Evolutionary conservation across 2,797 vertebrate genomes (phyloP).

Genomic region (Pantherophis alleghaniensis): DNA sequence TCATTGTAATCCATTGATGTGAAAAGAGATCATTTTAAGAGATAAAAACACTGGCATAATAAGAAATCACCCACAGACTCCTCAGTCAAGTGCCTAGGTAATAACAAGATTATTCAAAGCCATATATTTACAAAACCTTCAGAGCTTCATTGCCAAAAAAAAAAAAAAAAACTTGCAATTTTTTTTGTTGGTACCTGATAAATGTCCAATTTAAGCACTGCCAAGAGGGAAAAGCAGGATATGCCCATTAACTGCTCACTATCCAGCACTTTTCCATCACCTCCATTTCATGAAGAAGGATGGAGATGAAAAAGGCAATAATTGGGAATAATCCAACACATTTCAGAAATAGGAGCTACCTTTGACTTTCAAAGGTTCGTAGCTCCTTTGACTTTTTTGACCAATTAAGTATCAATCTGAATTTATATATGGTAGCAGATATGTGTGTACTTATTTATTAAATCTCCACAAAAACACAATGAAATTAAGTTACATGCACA

Average conservation of each 20-base stretch:
- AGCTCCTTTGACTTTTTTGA: not conserved
- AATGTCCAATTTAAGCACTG: not conserved
- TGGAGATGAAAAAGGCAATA: not conserved
- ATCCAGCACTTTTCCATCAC: not conserved
- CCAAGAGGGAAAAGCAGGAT: not conserved
- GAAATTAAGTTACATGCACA: not conserved
- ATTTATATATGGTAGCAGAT: not conserved
- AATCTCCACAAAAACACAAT: not conserved
- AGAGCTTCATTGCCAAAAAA: not conserved
- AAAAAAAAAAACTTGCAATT: not conserved
- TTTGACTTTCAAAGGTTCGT: not conserved
- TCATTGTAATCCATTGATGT: slow-evolving; percentile 56
- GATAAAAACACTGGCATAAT: slow-evolving; percentile 13
- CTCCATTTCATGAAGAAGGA: not conserved
- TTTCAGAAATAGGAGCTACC: not conserved
- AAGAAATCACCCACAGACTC: slow-evolving; percentile 16
- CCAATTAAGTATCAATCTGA: not conserved
- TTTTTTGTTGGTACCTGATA: not conserved
- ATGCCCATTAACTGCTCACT: not conserved
- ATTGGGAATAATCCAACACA: not conserved
- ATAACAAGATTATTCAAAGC: not conserved
- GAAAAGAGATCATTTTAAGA: slow-evolving; percentile 45
- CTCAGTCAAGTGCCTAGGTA: slow-evolving; percentile 15
- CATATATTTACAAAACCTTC: not conserved
- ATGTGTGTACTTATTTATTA: not conserved